Evolutionary conservation across 1,140 invertebrate genomes (phyloP).

Genomic region (Tetramorium parvispinum): DNA sequence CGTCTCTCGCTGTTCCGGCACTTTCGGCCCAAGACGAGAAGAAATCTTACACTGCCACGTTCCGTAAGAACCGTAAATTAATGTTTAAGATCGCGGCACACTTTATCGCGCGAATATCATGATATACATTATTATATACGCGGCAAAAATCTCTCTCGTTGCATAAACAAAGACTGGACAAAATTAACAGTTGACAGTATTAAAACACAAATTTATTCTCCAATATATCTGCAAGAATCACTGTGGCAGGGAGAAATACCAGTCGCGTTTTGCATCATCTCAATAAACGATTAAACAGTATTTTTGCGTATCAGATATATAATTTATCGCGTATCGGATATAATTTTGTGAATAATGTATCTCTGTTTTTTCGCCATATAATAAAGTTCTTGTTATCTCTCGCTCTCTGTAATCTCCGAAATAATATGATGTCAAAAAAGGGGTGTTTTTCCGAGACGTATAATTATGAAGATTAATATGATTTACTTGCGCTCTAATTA

Average conservation of each 20-base stretch:
- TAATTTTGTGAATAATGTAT: conserved; percentile 3
- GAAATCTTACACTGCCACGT: conserved; percentile 10
- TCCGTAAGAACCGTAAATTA: conserved; percentile 8
- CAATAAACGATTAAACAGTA: conserved; percentile 8
- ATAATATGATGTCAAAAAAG: conserved; percentile 19
- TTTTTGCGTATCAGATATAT: neutral
- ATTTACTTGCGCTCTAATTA: conserved; percentile 35
- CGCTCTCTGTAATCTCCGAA: neutral
- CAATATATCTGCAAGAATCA: neutral
- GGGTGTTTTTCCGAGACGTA: neutral
- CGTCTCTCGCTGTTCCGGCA: conserved; percentile 9
- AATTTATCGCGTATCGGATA: neutral
- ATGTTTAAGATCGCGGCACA: neutral
- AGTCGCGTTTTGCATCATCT: neutral
- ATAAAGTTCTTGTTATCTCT: neutral
- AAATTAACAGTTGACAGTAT: neutral
- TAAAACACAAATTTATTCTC: neutral
- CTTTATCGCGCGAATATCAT: neutral
- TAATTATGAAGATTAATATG: conserved; percentile 32
- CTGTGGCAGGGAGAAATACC: neutral
- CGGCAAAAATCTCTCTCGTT: neutral
- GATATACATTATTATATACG: conserved; percentile 20
- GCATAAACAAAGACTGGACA: neutral
- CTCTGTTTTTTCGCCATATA: neutral
- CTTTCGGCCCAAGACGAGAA: neutral